Evolutionary conservation across 2,113 vertebrate species (phyloP).

Genomic region (Aramus guarauna): DNA sequence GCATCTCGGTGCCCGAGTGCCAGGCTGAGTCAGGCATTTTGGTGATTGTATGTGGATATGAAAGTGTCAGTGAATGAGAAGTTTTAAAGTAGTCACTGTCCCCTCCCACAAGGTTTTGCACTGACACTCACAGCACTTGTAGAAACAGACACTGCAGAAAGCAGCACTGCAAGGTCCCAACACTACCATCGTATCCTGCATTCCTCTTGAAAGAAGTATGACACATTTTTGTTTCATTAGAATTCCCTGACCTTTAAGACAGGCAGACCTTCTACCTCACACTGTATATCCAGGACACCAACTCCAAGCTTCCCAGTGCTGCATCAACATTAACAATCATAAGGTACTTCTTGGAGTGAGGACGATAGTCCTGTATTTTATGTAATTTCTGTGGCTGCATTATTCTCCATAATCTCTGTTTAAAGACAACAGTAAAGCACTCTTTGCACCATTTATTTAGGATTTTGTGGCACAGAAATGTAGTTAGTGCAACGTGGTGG

Average conservation of each 20-base stretch:
- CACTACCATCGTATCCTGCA: fast-evolving
- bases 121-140: neutral
- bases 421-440: neutral
- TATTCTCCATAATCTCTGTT: neutral
- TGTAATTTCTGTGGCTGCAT: neutral
- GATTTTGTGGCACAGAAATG: neutral
- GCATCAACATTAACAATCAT: neutral
- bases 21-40: neutral
- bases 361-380: neutral
- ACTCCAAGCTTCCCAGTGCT: neutral
- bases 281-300: neutral
- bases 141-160: neutral
- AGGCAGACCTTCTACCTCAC: neutral
- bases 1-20: fast-evolving
- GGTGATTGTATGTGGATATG: fast-evolving
- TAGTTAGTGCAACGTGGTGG: neutral
- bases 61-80: neutral
- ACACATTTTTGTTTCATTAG: neutral
- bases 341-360: neutral
- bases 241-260: neutral
- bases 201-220: neutral
- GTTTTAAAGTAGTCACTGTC: neutral
- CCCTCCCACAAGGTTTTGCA: neutral
- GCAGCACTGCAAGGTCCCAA: neutral
- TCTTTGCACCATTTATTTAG: neutral